Conservation (phyloP, 2,888 invertebrate genomes). For the Synanthedon myopaeformis region DNA sequence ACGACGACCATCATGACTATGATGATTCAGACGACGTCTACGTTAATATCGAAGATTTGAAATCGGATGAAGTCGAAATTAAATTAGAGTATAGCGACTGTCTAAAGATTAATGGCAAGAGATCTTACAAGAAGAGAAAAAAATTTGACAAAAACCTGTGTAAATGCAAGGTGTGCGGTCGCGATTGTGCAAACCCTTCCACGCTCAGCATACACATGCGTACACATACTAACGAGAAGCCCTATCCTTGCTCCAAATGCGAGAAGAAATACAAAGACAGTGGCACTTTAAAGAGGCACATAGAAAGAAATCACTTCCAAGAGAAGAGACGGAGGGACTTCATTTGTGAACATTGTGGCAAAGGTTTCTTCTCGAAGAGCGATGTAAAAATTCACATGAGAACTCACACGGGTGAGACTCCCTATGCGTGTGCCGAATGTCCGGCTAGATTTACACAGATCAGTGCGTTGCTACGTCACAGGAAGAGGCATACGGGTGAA, state of each 20-base stretch:
- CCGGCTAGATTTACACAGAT: constrained; percentile 37
- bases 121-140: constrained; percentile 14
- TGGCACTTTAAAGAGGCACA: constrained; percentile 38
- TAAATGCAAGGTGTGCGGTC: constrained; percentile 32
- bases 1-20: constrained; percentile 11
- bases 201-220: constrained; percentile 34
- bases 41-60: neutral
- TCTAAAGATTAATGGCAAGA: constrained; percentile 5
- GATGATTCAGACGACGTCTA: constrained; percentile 7
- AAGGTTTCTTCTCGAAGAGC: constrained; percentile 40
- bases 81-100: constrained; percentile 1
- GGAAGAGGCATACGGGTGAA: constrained; percentile 34
- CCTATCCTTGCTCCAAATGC: constrained; percentile 34
- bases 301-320: constrained; percentile 29
- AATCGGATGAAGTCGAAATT: neutral
- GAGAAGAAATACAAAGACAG: constrained; percentile 41
- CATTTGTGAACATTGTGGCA: constrained; percentile 52
- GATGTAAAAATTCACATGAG: constrained; percentile 44
- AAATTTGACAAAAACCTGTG: constrained; percentile 11
- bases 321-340: constrained; percentile 29
- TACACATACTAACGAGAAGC: constrained; percentile 37
- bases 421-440: constrained; percentile 41
- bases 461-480: constrained; percentile 38
- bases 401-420: constrained; percentile 52
- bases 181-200: constrained; percentile 29